Evolutionary conservation across 2,113 vertebrate genomes (phyloP), one percentile per base, ranked within the genome.

Genomic region (Zapus hudsonius): DNA sequence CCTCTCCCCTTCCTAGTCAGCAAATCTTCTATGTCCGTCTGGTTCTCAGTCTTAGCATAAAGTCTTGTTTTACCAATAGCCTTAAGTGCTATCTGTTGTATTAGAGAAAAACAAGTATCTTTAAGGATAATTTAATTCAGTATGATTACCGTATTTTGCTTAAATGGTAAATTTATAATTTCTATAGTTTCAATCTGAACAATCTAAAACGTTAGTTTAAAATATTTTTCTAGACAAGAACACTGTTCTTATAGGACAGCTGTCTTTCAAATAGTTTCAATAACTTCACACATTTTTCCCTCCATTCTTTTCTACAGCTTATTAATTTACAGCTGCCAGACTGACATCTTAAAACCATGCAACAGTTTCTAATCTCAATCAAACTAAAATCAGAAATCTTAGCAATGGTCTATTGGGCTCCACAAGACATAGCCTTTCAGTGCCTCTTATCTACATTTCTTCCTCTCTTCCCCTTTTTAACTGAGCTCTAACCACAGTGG

Each of bases 221-320:
- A 84, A 67, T 74, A 78, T 16, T 38, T 61, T 90, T 66, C 42
- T 76, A 64, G 38, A 80, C 1, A 61, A 31, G 79, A 87, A 70
- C 47, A 80, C 1, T 20, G 25, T 57, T 85, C 40, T 27, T 78
- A n/a, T 1, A 63, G 61, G 31, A 33, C 87, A 83, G 63, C 36
- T 67, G 29, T 89, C 47, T 87, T 84, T 87, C 33, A 66, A 81
- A 84, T 25, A 70, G 25, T 76, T 87, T 84, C 73, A 44, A 61
- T 67, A 64, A 92, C 64, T 73, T 80, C 73, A 87, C 22, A 47
- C 23, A 74, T n/a, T 95, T 87, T 89, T 87, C 57, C 57, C 72
- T 12, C 52, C 25, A 74, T 29, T 13, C 69, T 83, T 13, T 31
- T 23, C 20, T 52, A 57, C 11, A 88, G 66, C 12, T 92, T 92